These are phyloP conservation scores for Benthosema pterotum DNA, from an alignment of 2,797 vertebrate genomes.

Conservation along the genomic window DNA sequence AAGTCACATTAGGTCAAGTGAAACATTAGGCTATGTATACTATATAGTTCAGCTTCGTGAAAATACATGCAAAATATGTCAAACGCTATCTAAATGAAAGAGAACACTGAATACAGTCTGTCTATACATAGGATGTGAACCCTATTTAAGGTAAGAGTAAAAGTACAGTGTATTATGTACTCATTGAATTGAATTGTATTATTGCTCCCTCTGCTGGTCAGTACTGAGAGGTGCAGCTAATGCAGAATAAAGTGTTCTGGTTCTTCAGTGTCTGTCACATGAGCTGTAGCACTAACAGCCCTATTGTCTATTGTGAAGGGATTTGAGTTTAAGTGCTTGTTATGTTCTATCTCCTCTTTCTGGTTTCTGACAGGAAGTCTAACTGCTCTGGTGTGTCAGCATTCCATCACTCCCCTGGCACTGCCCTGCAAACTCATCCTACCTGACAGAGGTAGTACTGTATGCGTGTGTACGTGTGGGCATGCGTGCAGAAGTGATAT, in stretches of 20 bases:
- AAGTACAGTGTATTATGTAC: no score
- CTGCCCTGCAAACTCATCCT: slow-evolving; percentile 95
- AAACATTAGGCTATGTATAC: no score
- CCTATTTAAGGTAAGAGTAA: neutral
- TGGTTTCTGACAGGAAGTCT: slow-evolving; percentile 85
- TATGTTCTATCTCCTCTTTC: neutral
- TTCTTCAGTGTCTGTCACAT: no score
- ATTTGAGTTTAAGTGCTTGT: neutral
- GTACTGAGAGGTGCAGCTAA: slow-evolving; percentile 7
- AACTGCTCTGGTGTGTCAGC: slow-evolving; percentile 94
- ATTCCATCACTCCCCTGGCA: slow-evolving; percentile 95
- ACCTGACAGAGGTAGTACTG: slow-evolving; percentile 88
- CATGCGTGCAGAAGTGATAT: neutral
- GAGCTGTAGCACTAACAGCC: no score
- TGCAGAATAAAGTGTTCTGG: no score
- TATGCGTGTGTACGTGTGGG: neutral
- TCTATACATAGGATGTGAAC: no score
- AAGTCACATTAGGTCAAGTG: no score
- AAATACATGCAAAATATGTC: no score
- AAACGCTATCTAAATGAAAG: no score
- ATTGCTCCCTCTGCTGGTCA: slow-evolving; percentile 58
- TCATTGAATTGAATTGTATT: slow-evolving; percentile 11
- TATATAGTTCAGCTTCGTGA: no score
- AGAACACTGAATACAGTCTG: no score
- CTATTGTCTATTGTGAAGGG: no score